Conservation (phyloP, 2,113 vertebrate genomes). For the Cyprinodon tularosa region DNA sequence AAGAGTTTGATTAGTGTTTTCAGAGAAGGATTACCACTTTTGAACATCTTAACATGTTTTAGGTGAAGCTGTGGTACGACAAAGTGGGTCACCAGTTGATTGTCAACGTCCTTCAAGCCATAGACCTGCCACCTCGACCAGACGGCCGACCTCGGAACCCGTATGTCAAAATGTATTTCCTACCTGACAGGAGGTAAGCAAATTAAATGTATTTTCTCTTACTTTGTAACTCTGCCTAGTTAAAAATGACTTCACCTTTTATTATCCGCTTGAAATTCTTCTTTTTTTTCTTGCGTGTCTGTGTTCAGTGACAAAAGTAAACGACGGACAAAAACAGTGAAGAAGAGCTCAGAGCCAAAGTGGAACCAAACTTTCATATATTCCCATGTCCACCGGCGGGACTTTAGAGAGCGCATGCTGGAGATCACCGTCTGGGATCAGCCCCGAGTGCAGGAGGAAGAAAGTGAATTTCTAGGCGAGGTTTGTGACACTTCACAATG, state of each 20-base stretch:
- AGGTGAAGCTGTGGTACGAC: conserved; percentile 99
- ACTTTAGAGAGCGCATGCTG: conserved; percentile 97
- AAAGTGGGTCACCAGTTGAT: conserved; percentile 98
- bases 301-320: conserved; percentile 95
- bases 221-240: not conserved
- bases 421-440: conserved; percentile 99
- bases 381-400: conserved; percentile 94
- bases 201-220: not conserved
- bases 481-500: conserved; percentile 62
- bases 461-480: conserved; percentile 98
- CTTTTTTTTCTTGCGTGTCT: not conserved
- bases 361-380: conserved; percentile 99
- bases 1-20: not conserved
- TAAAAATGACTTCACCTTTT: not conserved
- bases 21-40: not conserved
- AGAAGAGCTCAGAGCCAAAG: conserved; percentile 95
- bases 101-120: conserved; percentile 98
- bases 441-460: conserved; percentile 95
- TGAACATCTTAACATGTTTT: conserved; percentile 11
- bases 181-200: conserved; percentile 86
- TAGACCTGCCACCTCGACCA: conserved; percentile 88
- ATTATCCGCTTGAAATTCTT: not conserved
- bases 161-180: conserved; percentile 99
- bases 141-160: conserved; percentile 95
- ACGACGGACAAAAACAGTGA: conserved; percentile 96